A percentile compares a stretch with the other conserved stretches of the same genome.
These are phyloP conservation scores for Gari tellinella DNA, from an alignment of 2,888 invertebrate species.

Conservation along the genomic window DNA sequence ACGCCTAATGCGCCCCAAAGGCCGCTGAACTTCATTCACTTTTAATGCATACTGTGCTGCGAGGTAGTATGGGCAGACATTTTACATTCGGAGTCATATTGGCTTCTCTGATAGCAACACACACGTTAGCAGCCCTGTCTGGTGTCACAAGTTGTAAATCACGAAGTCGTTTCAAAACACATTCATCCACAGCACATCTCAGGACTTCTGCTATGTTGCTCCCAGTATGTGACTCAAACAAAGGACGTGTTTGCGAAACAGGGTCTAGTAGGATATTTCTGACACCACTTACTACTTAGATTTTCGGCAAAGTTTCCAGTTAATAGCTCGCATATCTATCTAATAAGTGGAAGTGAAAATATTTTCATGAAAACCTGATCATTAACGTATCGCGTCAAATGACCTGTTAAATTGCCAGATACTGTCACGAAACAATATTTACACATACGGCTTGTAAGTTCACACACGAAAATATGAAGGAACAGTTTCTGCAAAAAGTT, in stretches of 20 bases:
- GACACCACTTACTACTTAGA: no score
- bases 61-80: no score
- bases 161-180: conserved; percentile 17
- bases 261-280: no score
- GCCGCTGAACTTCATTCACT: conserved; percentile 11
- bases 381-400: no score
- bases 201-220: conserved; percentile 21
- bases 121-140: conserved; percentile 48
- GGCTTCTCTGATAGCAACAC: conserved; percentile 22
- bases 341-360: no score
- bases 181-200: conserved; percentile 19
- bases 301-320: no score
- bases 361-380: no score
- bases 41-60: conserved; percentile 29
- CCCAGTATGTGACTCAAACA: conserved; percentile 28
- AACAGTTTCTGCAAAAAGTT: background rate
- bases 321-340: no score
- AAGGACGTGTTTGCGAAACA: conserved; percentile 6
- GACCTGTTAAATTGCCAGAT: no score
- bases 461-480: no score
- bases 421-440: no score
- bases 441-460: no score
- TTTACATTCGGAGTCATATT: conserved; percentile 32
- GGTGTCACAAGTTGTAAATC: conserved; percentile 21
- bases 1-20: conserved; percentile 28